A percentile compares a stretch with the other conserved stretches of the same genome.
Conservation (phyloP, 2,888 invertebrate genomes). For the Acleris cristana region DNA sequence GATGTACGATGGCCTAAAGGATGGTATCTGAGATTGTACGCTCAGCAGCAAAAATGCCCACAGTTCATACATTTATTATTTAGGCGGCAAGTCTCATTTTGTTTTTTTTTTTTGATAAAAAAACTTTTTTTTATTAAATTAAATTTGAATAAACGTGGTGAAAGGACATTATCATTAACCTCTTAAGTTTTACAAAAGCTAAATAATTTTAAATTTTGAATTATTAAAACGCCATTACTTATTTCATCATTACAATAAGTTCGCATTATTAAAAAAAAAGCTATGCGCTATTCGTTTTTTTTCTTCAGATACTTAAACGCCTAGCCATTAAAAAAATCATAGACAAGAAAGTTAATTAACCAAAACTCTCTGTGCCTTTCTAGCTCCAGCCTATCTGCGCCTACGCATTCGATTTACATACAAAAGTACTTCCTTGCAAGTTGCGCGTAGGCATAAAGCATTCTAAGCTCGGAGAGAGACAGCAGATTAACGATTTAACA, state of each 20-base stretch:
- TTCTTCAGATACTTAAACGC: no score
- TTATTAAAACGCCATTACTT: no score
- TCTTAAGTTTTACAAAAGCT: no score
- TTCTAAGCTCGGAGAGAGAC: conserved; percentile 49
- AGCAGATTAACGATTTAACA: conserved; percentile 17
- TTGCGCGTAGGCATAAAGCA: conserved; percentile 74
- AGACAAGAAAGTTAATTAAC: conserved; percentile 33
- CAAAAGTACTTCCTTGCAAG: conserved; percentile 76
- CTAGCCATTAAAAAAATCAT: conserved; percentile 2
- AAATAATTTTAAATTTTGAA: no score
- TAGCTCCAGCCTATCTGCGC: conserved; percentile 54
- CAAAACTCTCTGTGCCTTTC: conserved; percentile 49
- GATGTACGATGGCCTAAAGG: conserved; percentile 61
- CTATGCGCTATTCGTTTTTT: no score
- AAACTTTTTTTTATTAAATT: not conserved
- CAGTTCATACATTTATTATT: not conserved
- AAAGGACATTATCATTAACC: no score
- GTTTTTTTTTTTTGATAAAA: not conserved
- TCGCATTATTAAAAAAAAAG: no score
- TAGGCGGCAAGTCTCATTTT: no score
- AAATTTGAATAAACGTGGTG: no score
- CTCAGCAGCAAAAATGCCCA: not conserved
- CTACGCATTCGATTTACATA: conserved; percentile 81
- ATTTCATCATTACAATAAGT: no score
- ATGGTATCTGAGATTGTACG: conserved; percentile 58